Base-by-base conservation (phyloP, 2,888 invertebrate genomes). In the Phyllotreta striolata region DNA sequence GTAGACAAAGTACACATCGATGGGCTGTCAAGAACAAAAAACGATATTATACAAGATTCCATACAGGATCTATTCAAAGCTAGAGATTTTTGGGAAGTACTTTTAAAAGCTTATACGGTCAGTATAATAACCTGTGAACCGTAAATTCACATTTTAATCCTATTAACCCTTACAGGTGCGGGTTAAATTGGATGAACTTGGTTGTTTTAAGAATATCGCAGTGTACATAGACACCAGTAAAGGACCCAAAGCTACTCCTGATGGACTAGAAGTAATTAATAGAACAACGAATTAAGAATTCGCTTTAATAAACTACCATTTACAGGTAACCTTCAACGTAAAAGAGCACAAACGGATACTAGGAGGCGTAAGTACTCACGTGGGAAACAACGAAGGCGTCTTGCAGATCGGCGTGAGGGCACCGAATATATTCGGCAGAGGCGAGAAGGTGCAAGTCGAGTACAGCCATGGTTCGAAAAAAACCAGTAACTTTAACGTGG, bases 331-430 rank as follows among this genome's bases (percentile, higher is more conserved):
- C 13, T 96, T 96, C 77, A 88, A 89, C 70, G 96, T 96, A 43
- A 86, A 87, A 59, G 98, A 98, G 82, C 79, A 91, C 70, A 89
- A 90, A 10, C 84, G 93, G n/a, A 79, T 96, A 14, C 88, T 90
- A 58, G 97, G 96, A 12, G 92, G 92, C 0, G 86, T 96, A 40
- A 93, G 91, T 76, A 95, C 96, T 0, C 88, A 91, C 70, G 90
- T 96, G 65, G 95, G 95, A 24, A 93, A 95, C 78, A 96, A 96
- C 79, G 96, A 97, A 78, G 96, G 95, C 1, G 91, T 93, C 14
- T 79, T 96, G 37, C 87, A 91, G 14, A 81, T 92, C 8, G 89
- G 92, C 55, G 83, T 92, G 57, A 87, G 89, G 72, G 83, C 92
- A 68, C 94, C 95, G 0, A 98, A 98, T 83, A 82, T 95, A 57